Evolutionary conservation across 2,797 vertebrate genomes (phyloP).

Genomic region (Tinamus major): DNA sequence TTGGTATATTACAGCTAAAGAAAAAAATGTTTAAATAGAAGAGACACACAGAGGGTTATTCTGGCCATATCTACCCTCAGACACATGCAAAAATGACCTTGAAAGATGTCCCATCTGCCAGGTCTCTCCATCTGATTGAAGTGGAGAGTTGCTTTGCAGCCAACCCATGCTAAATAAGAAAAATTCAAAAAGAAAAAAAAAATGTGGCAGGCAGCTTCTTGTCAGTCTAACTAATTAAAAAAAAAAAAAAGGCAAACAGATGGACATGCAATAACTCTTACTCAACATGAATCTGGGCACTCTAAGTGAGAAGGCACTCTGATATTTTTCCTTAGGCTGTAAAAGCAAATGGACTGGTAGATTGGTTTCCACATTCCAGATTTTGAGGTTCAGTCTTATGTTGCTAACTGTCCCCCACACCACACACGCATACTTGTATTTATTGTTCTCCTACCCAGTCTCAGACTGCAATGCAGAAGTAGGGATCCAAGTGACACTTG

Average conservation of each 20-base stretch:
- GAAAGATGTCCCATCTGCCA: constrained; percentile 67
- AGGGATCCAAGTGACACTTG: background rate
- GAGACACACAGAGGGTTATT: constrained; percentile 55
- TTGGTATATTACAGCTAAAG: constrained; percentile 17
- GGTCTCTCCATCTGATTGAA: constrained; percentile 47
- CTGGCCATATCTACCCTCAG: constrained; percentile 54
- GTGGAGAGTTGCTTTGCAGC: constrained; percentile 29
- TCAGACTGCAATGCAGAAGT: background rate
- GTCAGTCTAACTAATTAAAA: constrained; percentile 64
- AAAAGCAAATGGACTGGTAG: background rate
- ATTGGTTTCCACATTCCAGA: background rate
- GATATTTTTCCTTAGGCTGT: background rate
- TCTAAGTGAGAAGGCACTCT: constrained; percentile 26
- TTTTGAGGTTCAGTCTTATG: background rate
- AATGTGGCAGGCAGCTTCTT: constrained; percentile 53
- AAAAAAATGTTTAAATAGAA: constrained; percentile 40
- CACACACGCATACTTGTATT: fast-evolving
- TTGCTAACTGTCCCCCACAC: background rate
- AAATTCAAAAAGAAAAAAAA: constrained; percentile 31
- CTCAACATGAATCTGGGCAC: background rate
- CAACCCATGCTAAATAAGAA: constrained; percentile 58
- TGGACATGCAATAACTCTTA: constrained; percentile 55
- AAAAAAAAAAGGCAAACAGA: constrained; percentile 65
- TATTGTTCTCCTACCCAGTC: background rate
- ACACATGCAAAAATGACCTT: constrained; percentile 51